Evolutionary conservation across 2,888 invertebrate genomes (phyloP).

Genomic region (Eilema sororculum): DNA sequence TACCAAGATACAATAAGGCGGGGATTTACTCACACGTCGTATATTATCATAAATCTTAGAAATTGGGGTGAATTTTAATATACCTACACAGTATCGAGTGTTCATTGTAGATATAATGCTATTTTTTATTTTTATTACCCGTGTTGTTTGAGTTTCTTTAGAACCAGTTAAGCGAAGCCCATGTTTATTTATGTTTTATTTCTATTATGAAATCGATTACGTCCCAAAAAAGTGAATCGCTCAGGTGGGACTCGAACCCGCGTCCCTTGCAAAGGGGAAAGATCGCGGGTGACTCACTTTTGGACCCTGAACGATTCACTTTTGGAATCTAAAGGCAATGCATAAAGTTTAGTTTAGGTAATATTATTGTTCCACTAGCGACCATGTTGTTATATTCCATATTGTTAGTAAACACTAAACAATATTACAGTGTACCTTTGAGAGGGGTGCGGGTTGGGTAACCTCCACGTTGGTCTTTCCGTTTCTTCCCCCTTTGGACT

Average conservation of each 20-base stretch:
- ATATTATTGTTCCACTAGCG: not conserved
- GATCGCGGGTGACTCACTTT: no score
- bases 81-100: slow-evolving; percentile 48
- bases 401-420: not conserved
- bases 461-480: no score
- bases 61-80: slow-evolving; percentile 74
- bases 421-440: not conserved
- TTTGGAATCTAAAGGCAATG: no score
- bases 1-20: slow-evolving; percentile 67
- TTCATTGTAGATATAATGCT: slow-evolving; percentile 36
- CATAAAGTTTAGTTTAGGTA: not conserved
- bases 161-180: not conserved
- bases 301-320: no score
- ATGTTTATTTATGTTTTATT: no score
- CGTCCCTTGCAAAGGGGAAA: no score
- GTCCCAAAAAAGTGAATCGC: no score
- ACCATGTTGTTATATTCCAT: no score
- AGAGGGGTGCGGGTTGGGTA: no score
- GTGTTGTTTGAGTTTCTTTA: not conserved
- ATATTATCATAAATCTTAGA: slow-evolving; percentile 73
- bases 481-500: no score
- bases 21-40: slow-evolving; percentile 66
- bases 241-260: no score
- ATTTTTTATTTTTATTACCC: slow-evolving; percentile 24
- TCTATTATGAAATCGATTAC: no score